Evolutionary conservation across 2,888 invertebrate genomes (phyloP).

Genomic region (Polydrusus tereticollis): DNA sequence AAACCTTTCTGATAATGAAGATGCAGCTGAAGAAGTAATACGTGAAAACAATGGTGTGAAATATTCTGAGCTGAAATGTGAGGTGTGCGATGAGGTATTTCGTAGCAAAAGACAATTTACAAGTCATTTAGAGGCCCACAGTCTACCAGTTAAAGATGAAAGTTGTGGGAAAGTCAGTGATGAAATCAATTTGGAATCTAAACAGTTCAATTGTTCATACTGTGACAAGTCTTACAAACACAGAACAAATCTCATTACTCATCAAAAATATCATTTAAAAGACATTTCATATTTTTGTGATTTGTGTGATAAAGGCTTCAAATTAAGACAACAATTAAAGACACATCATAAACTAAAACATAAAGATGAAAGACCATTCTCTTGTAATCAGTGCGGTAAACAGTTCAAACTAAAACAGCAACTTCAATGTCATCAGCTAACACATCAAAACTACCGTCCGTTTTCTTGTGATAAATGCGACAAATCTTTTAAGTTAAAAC

Average conservation of each 20-base stretch:
- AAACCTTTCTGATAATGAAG: neutral
- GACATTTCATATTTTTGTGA: slow-evolving; percentile 37
- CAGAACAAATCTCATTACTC: slow-evolving; percentile 52
- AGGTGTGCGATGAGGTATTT: neutral
- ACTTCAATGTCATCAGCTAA: slow-evolving; percentile 49
- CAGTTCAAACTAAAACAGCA: slow-evolving; percentile 54
- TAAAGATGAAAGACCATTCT: slow-evolving; percentile 35
- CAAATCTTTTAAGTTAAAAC: slow-evolving; percentile 54
- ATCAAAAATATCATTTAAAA: slow-evolving; percentile 38
- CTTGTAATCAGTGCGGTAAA: slow-evolving; percentile 51
- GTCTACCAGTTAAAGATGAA: neutral
- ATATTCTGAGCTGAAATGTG: slow-evolving; percentile 5
- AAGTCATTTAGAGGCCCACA: slow-evolving; percentile 10
- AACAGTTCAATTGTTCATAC: slow-evolving; percentile 52
- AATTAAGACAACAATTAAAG: slow-evolving; percentile 52
- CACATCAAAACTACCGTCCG: slow-evolving; percentile 50
- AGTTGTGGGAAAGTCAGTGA: neutral
- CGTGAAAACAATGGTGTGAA: neutral
- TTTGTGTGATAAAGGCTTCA: slow-evolving; percentile 52
- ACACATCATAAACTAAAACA: slow-evolving; percentile 32
- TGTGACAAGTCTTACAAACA: slow-evolving; percentile 54
- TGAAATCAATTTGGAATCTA: slow-evolving; percentile 33
- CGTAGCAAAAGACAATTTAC: neutral
- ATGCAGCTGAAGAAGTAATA: neutral
- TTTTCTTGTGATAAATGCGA: slow-evolving; percentile 52